Base-by-base conservation (phyloP, 2,888 invertebrate genomes). In the Cremastobaeus sp. region DNA sequence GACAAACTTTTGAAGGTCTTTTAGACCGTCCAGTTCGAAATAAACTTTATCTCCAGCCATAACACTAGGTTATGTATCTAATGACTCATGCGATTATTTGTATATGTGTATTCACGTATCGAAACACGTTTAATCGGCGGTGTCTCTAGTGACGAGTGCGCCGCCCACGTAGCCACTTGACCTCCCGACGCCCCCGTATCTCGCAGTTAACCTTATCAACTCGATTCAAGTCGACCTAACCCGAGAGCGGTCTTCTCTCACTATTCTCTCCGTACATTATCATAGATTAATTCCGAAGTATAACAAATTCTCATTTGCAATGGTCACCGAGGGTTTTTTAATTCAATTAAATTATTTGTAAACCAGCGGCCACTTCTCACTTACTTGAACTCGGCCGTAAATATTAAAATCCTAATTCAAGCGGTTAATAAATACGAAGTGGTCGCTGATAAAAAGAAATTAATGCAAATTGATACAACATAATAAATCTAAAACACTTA, bases 181-280 rank as follows among this genome's bases (percentile, higher is more conserved):
- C 87, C 87, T 86, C 85, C 76, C 84, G 78, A 84, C 84, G 86
- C 86, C 85, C 84, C 85, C 86, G 82, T 83, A 85, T 82, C 83
- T 82, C 80, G 79, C 81, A 86, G 83, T 87, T 87, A 87, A 87
- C 86, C 87, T 87, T 86, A 87, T 87, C 85, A 87, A 87, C 82
- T 84, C 81, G 83, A 82, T 82, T 83, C 83, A 81, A 84, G 81
- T 83, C 81, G 82, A 82, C 79, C 83, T 82, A 83, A 86, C 81
- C 80, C 80, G 79, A 76, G 80, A 77, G 75, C 76, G 17, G 47
- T 52, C 64, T 70, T 57, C 55, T 47, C 60, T 41, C 45, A 68
- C 43, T 12, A 48, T 21, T 45, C 30, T 15, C 34, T 21, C 39
- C 30, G 25, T 52, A 47, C 47, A 60, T 45, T 37, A 28, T 52